Evolutionary conservation across 2,113 vertebrate species (phyloP).

Genomic region (Xiphophorus hellerii): DNA sequence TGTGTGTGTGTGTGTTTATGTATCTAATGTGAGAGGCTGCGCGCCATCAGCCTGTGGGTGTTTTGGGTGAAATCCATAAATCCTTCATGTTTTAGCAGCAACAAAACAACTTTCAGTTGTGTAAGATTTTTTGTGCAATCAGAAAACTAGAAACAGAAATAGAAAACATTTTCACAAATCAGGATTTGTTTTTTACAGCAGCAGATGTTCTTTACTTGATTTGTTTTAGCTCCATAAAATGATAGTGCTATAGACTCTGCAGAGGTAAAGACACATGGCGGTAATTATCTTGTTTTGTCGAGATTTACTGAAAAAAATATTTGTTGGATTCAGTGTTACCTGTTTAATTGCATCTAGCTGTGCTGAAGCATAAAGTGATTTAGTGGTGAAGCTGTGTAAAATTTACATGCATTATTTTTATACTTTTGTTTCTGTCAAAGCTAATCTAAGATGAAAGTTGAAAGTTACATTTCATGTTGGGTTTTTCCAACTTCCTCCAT

Average conservation of each 20-base stretch:
- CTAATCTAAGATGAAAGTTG: background rate
- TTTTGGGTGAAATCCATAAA: slow-evolving; percentile 52
- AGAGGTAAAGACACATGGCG: background rate
- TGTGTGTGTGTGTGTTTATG: slow-evolving; percentile 17
- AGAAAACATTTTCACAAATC: slow-evolving; percentile 6
- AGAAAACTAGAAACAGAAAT: slow-evolving; percentile 40
- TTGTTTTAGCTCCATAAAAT: background rate
- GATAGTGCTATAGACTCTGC: background rate
- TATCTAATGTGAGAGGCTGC: slow-evolving; percentile 27
- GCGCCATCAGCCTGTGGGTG: slow-evolving; percentile 28
- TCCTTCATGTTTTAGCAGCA: slow-evolving; percentile 55
- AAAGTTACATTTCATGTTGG: background rate
- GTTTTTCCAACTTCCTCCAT: background rate
- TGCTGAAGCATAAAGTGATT: background rate
- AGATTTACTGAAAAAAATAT: background rate
- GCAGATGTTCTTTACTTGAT: background rate
- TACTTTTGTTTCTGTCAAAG: background rate
- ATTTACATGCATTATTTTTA: too few relatives aligned
- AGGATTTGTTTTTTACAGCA: background rate
- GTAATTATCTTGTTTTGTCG: background rate
- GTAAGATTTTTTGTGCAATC: slow-evolving; percentile 32
- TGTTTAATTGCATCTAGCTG: background rate
- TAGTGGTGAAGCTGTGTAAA: too few relatives aligned
- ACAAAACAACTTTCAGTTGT: slow-evolving; percentile 56
- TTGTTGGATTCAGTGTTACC: background rate